Evolutionary conservation across 2,113 vertebrate genomes (phyloP).

Genomic region (Oncorhynchus nerka): DNA sequence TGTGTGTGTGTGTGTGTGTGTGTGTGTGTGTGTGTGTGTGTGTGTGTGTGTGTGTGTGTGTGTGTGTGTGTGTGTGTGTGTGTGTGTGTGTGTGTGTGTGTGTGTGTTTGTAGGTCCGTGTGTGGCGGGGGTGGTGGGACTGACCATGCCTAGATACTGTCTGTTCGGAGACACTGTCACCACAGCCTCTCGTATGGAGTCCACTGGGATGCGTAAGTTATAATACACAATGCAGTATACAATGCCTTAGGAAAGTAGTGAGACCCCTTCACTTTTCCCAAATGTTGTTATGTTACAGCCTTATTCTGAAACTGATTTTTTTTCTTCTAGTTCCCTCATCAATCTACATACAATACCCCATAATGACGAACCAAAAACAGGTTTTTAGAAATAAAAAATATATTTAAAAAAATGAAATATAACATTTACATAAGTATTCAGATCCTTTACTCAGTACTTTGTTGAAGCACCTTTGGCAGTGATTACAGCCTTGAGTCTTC

Average conservation of each 20-base stretch:
- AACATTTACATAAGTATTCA: too few species aligned
- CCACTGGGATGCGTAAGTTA: slow-evolving; percentile 73
- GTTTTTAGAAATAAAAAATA: too few species aligned
- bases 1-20: slow-evolving; percentile 57
- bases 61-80: slow-evolving; percentile 22
- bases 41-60: slow-evolving; percentile 23
- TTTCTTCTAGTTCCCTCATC: too few species aligned
- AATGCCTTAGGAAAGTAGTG: too few species aligned
- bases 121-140: slow-evolving; percentile 77
- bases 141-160: slow-evolving; percentile 81
- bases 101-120: slow-evolving; percentile 53
- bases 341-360: too few species aligned
- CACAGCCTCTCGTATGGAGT: slow-evolving; percentile 79
- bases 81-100: slow-evolving; percentile 22
- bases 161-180: slow-evolving; percentile 80
- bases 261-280: too few species aligned
- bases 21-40: slow-evolving; percentile 44
- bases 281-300: too few species aligned
- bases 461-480: neutral
- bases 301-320: too few species aligned
- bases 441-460: too few species aligned
- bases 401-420: too few species aligned
- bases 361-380: too few species aligned
- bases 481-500: neutral
- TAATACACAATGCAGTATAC: too few species aligned